Base-by-base conservation (phyloP, 1,140 invertebrate species). In the Aphelinus atriplicis region DNA sequence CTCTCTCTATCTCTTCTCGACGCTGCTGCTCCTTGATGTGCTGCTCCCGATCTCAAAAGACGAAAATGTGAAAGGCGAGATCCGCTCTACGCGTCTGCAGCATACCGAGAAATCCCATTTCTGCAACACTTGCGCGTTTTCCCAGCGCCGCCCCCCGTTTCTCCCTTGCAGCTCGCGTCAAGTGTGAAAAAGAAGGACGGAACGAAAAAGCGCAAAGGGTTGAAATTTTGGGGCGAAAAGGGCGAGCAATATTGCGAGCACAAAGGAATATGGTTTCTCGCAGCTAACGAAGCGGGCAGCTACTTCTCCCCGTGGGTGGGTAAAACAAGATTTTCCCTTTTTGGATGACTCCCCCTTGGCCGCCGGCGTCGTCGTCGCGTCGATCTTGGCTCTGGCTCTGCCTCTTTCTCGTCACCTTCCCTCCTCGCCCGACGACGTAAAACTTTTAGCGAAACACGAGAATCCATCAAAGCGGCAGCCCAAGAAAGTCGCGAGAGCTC, bases 371-470 rank as follows among this genome's bases (percentile, higher is more conserved):
- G 64, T 48, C 67, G 10, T 51, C 67, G 26, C 26, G 77, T 75
- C 60, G 67, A 71, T 66, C 63, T 62, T 75, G 62, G 50, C 43
- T 26, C 26, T 26, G 26, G 65, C 61, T 66, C 47, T 57, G 48
- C 9, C 46, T 61, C 68, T 68, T 56, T 70, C 64, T 63, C 70
- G 67, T 75, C 67, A 56, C 45, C 58, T 67, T 68, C 66, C 64
- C 7, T 71, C 68, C n/a, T 60, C 73, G 57, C 55, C 64, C 67
- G 48, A 55, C 66, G 60, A 73, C 61, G 68, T 67, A 71, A 78
- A 77, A 78, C 77, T 81, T 76, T 78, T 74, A 77, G 75, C 75
- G 79, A 80, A 81, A 83, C 77, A 80, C 77, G 79, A 82, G 79
- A 82, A 79, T 81, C 79, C 78, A 79, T 81, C 76, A 77, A 72